These are phyloP conservation scores for Anser cygnoides DNA, from an alignment of 2,113 vertebrate genomes.

Conservation along the genomic window DNA sequence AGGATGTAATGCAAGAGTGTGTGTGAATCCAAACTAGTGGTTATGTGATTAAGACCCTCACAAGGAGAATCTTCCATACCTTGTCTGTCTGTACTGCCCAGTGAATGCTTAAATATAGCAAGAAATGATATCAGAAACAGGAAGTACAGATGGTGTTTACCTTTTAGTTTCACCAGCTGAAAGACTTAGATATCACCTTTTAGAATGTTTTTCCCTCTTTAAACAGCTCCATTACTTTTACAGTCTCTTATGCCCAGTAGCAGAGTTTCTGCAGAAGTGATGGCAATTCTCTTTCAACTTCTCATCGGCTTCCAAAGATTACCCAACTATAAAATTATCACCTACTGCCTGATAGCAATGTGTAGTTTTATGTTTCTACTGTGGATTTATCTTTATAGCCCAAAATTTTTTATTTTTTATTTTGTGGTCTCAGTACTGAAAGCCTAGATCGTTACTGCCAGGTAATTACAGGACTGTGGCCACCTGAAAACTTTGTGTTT, in stretches of 20 bases:
- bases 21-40: neutral
- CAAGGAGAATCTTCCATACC: neutral
- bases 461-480: neutral
- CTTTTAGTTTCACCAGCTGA: neutral
- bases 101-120: neutral
- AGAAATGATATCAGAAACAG: fast-evolving
- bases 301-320: neutral
- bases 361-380: neutral
- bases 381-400: neutral
- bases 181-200: neutral
- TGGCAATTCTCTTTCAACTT: neutral
- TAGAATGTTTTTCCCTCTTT: neutral
- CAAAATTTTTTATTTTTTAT: neutral
- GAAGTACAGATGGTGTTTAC: neutral
- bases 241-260: neutral
- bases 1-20: fast-evolving
- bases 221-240: neutral
- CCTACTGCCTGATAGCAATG: fast-evolving
- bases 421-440: neutral
- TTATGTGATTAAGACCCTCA: neutral
- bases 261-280: neutral
- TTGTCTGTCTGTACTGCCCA: neutral
- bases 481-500: neutral
- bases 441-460: neutral
- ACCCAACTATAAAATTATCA: neutral